Conservation (phyloP, 2,113 vertebrate genomes). For the Nerophis lumbriciformis region DNA sequence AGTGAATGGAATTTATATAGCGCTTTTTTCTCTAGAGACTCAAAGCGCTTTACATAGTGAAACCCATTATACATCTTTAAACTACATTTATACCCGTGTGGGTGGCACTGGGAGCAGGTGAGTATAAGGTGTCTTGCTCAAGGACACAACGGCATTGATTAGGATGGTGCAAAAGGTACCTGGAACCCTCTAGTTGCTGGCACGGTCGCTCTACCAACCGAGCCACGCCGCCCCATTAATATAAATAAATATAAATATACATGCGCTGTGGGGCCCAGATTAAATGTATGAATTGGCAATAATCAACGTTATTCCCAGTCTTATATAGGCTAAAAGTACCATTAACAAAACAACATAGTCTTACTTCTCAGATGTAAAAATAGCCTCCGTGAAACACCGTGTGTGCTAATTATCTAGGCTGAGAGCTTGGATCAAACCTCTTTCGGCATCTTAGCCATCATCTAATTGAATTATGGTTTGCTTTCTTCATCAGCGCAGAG, state of each 20-base stretch:
- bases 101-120: too few relatives aligned
- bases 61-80: too few relatives aligned
- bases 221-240: too few relatives aligned
- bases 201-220: too few relatives aligned
- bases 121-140: too few relatives aligned
- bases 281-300: conserved; percentile 53
- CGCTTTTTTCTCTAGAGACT: too few relatives aligned
- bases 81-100: too few relatives aligned
- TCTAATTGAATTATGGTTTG: conserved; percentile 61
- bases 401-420: conserved; percentile 53
- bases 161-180: too few relatives aligned
- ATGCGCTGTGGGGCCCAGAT: conserved; percentile 20
- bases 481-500: conserved; percentile 55
- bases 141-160: too few relatives aligned
- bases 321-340: conserved; percentile 54
- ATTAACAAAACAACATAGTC: conserved; percentile 54
- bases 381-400: conserved; percentile 40
- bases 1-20: too few relatives aligned
- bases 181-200: too few relatives aligned
- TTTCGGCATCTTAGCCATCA: conserved; percentile 52
- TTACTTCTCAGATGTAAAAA: conserved; percentile 59
- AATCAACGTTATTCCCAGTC: conserved; percentile 54
- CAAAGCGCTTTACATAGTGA: too few relatives aligned
- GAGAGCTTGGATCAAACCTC: conserved; percentile 65
- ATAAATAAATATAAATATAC: background rate